Base-by-base conservation (phyloP, 2,113 vertebrate species). In the Ailurus styani region DNA sequence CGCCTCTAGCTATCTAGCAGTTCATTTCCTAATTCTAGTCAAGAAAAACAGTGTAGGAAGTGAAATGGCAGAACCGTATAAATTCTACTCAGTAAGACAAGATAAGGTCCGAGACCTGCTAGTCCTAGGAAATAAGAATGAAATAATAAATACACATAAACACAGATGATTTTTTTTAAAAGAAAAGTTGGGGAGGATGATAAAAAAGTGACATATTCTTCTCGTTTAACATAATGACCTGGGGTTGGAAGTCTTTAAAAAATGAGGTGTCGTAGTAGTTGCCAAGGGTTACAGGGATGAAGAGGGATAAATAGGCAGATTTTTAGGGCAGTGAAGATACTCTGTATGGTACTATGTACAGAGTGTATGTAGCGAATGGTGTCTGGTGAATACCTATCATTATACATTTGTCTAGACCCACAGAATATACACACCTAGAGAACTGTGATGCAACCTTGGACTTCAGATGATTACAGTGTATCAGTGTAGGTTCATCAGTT, bases 1-100 rank as follows among this genome's bases (percentile, higher is more conserved):
- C 54, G 90, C 73, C 75, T 89, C 91, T 82, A 94, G 73, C 40
- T 97, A 47, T 50, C 72, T 91, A 94, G 60, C 47, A 95, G 78
- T 72, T 98, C 4, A 92, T 97, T 98, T 97, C 57, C 93, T 91
- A 96, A 97, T 96, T 98, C 94, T 52, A 91, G 77, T 75, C 11
- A 73, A 86, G 93, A 70, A 97, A 93, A 70, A 93, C 34, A 91
- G 42, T 12, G 89, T 75, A 92, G 93, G 92, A 97, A 92, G 52
- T 87, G 90, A 98, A 98, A 96, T 91, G 37, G 81, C 18, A 45
- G 92, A 81, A 93, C 93, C 81, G 68, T 93, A 96, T 95, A 97
- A 96, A 95, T 97, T 97, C 93, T 57, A 93, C 95, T 45, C 70
- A 50, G 81, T 87, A 54, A 72, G 77, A 81, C 45, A 91, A 93